Percentiles rank a stretch among this genome's conserved stretches.
Evolutionary conservation across 2,113 vertebrate species (phyloP).

Genomic region (Rattus rattus): DNA sequence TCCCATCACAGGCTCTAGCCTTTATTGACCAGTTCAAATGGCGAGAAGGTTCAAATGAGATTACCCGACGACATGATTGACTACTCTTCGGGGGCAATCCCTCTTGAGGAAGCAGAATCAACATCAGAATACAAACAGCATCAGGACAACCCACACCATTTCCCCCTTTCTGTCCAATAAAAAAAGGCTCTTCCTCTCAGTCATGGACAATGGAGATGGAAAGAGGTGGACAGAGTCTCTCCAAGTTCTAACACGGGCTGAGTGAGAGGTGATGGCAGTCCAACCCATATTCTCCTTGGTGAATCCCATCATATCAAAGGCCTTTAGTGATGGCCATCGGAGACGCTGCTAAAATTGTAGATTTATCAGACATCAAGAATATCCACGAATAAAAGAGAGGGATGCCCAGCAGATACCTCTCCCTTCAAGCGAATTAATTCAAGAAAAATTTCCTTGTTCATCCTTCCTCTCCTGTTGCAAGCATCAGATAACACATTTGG

Average conservation of each 20-base stretch:
- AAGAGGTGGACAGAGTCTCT: not conserved
- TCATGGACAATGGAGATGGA: not conserved
- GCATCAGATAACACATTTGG: not conserved
- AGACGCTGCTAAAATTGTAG: not conserved
- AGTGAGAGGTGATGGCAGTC: not conserved
- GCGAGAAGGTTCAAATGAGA: too few relatives aligned
- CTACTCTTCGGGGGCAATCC: too few relatives aligned
- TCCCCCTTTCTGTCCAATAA: too few relatives aligned
- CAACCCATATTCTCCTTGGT: not conserved
- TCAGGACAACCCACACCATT: too few relatives aligned
- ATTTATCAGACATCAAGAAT: not conserved
- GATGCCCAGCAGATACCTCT: not conserved
- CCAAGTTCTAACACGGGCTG: rapidly evolving
- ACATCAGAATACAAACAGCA: too few relatives aligned
- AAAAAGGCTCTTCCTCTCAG: too few relatives aligned
- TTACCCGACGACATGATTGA: too few relatives aligned
- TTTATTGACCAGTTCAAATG: too few relatives aligned
- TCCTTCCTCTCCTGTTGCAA: not conserved
- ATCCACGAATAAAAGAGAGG: rapidly evolving
- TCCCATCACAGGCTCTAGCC: too few relatives aligned
- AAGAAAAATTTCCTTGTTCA: rapidly evolving
- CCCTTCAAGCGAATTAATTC: not conserved
- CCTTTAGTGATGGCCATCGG: not conserved
- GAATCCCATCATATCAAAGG: rapidly evolving
- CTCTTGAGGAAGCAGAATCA: too few relatives aligned